Base-by-base conservation (phyloP, 2,113 vertebrate genomes). In the Leptosomus discolor region DNA sequence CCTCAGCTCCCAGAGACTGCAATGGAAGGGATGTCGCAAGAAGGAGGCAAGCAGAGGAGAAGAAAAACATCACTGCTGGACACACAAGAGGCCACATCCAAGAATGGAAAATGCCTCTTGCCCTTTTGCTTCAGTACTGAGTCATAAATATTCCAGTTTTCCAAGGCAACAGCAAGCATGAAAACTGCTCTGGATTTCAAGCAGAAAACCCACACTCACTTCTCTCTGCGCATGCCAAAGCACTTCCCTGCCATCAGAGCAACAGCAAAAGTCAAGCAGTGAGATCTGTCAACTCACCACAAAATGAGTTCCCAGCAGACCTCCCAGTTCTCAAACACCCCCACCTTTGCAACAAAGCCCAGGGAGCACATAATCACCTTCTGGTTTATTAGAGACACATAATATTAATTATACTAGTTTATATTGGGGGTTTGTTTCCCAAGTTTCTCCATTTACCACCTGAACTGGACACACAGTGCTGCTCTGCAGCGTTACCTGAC, bases 141-240 rank as follows among this genome's bases (percentile, higher is more conserved):
- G 54, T 90, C 95, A 90, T 70, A 93, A 94, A 92, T 45, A 90
- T 69, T 93, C 81, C 53, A 68, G 41, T 88, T 88, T 94, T 93
- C 92, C 85, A 88, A 86, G 85, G 90, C 88, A 95, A 93, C 69
- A 29, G 53, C 43, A 89, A 96, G 54, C 18, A 91, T 8, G 15
- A 82, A 88, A 91, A 90, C 63, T 54, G 75, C 70, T 91, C 27
- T n/a, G 15, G 18, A 24, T 51, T 85, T 68, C 45, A 69, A 0
- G 1, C 3, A 87, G 93, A 87, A 93, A 90, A 67, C 21, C 54
- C 20, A 19, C 75, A 51, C n/a, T 88, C 26, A 3, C 34, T 53
- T 54, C 71, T 12, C 32, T 67, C 53, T 39, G 54, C 14, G 32
- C 4, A 5, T n/a, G 78, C 51, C n/a, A 24, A 45, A 79, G 70